Evolutionary conservation across 37 sponge, comb jelly and placozoan genomes (phyloP), one percentile per base, ranked within the genome.

Genomic region (Eunapius fragilis): DNA sequence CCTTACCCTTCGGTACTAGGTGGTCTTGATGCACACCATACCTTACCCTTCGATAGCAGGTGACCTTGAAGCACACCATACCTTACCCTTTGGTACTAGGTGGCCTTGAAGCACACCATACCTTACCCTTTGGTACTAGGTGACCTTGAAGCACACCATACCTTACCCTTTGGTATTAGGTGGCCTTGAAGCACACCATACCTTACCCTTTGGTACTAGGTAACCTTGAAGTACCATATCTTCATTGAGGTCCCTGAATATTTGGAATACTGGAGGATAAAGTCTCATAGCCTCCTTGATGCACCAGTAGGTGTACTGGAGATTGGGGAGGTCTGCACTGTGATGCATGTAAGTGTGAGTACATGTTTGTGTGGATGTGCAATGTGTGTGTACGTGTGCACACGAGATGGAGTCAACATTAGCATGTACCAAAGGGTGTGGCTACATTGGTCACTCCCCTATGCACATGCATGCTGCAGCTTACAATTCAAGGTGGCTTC

Each of bases 241-340:
- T 25, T 85, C 77, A 30, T 80, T 28, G 14, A 93, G 75, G 6
- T 78, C 68, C 25, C 96, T 67, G 75, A 82, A 83, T 6, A 90
- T 35, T 12, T 74, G 26, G 24, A 71, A 74, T 0, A 96, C 96
- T 34, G 96, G 93, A 34, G 96, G 93, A 33, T 89, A 93, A 7
- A 93, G 76, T 31, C 96, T 86, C 96, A 96, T 90, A 50, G 91
- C 88, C 75, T 95, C 96, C 82, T 93, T 93, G 80, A 95, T 95
- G 71, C 92, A 92, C 88, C 85, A 85, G 34, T 91, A 78, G 36
- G 92, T 95, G 77, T 89, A 89, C 71, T 83, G 48, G 38, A 95
- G 86, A 24, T 78, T 72, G 24, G 70, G 82, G 71, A 96, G 68
- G 67, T 93, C 92, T 26, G 58, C 7, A 58, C 58, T 58, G 58